phyloP scores from a whole-genome alignment of 2,113 vertebrate genomes.

The Eleginops maclovinus region DNA sequence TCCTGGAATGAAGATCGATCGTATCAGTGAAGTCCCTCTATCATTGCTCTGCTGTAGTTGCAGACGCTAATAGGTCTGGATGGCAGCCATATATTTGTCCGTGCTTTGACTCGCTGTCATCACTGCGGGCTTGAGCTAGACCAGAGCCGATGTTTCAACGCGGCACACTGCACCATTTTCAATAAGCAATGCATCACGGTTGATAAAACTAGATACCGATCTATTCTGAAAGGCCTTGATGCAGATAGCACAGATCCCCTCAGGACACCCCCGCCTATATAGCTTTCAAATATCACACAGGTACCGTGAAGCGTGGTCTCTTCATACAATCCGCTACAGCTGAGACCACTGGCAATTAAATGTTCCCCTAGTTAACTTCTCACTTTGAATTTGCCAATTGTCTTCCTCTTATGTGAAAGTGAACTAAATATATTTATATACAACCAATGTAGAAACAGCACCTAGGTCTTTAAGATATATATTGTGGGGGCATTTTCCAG shows the following conservation, averaged over 20 bases:
- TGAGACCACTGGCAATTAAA: not conserved
- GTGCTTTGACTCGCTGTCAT: not conserved
- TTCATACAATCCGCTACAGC: not conserved
- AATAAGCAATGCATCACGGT: not conserved
- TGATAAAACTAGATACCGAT: not conserved
- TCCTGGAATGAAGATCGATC: slow-evolving; percentile 9
- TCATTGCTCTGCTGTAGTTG: not conserved
- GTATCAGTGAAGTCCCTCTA: not conserved
- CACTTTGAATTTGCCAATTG: not conserved
- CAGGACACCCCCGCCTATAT: not conserved
- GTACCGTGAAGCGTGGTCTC: not conserved
- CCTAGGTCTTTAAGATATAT: too few relatives aligned
- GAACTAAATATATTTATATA: not conserved
- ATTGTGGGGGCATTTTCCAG: too few relatives aligned
- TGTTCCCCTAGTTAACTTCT: not conserved
- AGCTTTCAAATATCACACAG: not conserved
- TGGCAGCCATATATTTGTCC: not conserved
- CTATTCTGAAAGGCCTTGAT: not conserved
- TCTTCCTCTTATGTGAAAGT: not conserved
- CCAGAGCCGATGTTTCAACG: not conserved
- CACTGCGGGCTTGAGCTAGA: not conserved
- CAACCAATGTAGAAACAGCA: not conserved
- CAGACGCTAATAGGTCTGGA: not conserved
- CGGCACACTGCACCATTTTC: not conserved
- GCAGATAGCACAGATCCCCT: not conserved